Base-by-base conservation (phyloP, 2,113 vertebrate genomes). In the Indicator maculatus region DNA sequence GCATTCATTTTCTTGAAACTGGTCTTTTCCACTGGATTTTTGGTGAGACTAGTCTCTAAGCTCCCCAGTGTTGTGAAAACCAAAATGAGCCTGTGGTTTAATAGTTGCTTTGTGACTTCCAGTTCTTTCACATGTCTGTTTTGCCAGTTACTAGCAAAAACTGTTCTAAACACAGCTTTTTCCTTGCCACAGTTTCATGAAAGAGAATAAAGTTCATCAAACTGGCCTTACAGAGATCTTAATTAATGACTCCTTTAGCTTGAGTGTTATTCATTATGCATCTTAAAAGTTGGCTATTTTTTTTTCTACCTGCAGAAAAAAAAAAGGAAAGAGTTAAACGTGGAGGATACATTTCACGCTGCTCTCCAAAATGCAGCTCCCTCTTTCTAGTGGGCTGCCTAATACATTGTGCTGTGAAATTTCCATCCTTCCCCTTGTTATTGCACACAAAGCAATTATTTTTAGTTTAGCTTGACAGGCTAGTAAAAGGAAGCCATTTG, bases 381-480 rank as follows among this genome's bases (percentile, higher is more conserved):
- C 44, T 69, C 55, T 69, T 79, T 47, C 45, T 65, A n/a, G 75
- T 80, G 60, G 82, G 71, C 70, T 86, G 69, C 63, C 64, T 73
- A 45, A 87, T 50, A 70, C 9, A 14, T 27, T 53, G 56, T 38
- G 38, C 90, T 82, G 70, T 86, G 84, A 88, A 94, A 72, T 83
- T 76, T 84, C 52, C 52, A 86, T 83, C 77, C 26, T 93, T 83
- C 23, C 80, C 60, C 78, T 83, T 73, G 47, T 65, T 92, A 76
- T 11, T 83, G 61, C 58, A 64, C 82, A 86, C 55, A 95, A 86
- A 91, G 55, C 31, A 71, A 77, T 86, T 77, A 95, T 92, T 93
- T 96, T 89, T 73, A 73, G 59, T 86, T 81, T 67, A 83, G 55
- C 41, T 88, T 91, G 89, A 76, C 78, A 90, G 73, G 50, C 78